Evolutionary conservation across 1,140 invertebrate genomes (phyloP).

Genomic region (Copidosoma floridanum): DNA sequence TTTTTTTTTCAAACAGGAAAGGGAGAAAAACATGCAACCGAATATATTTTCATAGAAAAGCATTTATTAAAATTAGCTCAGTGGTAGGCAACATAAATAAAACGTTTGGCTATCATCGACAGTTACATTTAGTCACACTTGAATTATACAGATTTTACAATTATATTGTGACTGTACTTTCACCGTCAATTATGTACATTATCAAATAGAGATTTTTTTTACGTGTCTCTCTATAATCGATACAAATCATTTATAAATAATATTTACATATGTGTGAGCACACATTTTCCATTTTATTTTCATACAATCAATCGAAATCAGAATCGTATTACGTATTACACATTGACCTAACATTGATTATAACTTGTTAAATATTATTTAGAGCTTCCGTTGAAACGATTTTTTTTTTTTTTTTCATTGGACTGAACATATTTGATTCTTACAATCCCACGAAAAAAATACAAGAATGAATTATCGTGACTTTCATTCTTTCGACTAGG

Average conservation of each 20-base stretch:
- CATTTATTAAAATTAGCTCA: slow-evolving; percentile 30
- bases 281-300: too few species aligned
- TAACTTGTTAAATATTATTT: too few species aligned
- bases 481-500: slow-evolving; percentile 27
- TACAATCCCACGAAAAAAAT: not conserved
- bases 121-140: slow-evolving; percentile 10
- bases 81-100: slow-evolving; percentile 26
- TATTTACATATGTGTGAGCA: slow-evolving; percentile 15
- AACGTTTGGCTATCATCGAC: slow-evolving; percentile 18
- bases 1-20: too few species aligned
- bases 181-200: slow-evolving; percentile 16
- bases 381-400: not conserved
- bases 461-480: slow-evolving; percentile 22
- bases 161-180: slow-evolving; percentile 17
- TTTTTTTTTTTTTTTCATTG: not conserved
- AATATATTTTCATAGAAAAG: slow-evolving; percentile 27
- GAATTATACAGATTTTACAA: not conserved
- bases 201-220: slow-evolving; percentile 20
- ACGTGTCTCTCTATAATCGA: not conserved
- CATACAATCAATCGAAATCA: too few species aligned
- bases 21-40: too few species aligned
- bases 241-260: slow-evolving; percentile 17
- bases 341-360: too few species aligned
- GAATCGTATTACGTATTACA: too few species aligned
- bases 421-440: not conserved